Evolutionary conservation across 2,113 vertebrate species (phyloP), one percentile per base, ranked within the genome.

Genomic region (Falcunculus frontatus): DNA sequence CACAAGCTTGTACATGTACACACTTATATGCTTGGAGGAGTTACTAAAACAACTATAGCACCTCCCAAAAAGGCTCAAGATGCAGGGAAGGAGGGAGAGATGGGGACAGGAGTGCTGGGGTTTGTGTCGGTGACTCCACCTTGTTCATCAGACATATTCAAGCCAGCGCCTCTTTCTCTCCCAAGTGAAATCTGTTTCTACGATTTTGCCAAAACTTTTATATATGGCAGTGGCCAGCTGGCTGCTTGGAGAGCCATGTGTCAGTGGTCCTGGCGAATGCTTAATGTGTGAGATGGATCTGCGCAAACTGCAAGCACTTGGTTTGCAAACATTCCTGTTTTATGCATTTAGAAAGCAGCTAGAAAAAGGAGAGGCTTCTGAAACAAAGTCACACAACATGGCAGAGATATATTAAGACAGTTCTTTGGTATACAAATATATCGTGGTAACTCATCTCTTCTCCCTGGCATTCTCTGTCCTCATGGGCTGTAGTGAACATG

Each of bases 161-260:
- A 95, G 86, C 90, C 95, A 96, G 89, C 10, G 6, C 41, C 86
- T 92, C 92, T 63, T 94, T 93, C 92, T 92, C 88, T 97, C 95
- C 90, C 46, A 1, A 95, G 69, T 12, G 15, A 96, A 97, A 97
- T 95, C 92, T 96, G 95, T 95, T 94, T 95, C 78, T 76, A 93
- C 11, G 25, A 32, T 94, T 92, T 95, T 95, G 96, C 96, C 96
- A 97, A 57, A 95, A 87, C 92, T 92, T 95, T 95, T 93, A 93
- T 97, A 94, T 95, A 96, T 84, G 94, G 94, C 94, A 96, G 90
- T 96, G 95, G 96, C 96, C 96, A 96, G 96, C 95, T 96, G 96
- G 94, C 93, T 96, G 95, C 96, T 87, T 93, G 93, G 94, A 87
- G 92, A 96, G 94, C 96, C 96, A 96, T 96, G 96, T 96, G 92